Evolutionary conservation across 2,888 invertebrate genomes (phyloP), one percentile per base, ranked within the genome.

Genomic region (Erebia epiphron): DNA sequence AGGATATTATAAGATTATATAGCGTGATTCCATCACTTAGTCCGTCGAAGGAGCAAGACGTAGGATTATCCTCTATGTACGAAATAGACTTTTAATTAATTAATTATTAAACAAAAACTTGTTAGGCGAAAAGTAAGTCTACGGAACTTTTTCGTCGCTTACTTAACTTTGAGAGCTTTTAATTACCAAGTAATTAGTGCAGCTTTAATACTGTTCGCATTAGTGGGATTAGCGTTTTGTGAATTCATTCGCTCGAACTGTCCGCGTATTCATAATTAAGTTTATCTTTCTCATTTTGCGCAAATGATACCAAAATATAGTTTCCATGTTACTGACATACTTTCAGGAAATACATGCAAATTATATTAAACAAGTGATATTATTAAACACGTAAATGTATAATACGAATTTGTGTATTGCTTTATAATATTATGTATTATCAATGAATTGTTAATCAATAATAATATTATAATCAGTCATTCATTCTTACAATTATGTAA

Each of bases 111-210:
- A 70, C 52, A 18, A 52, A 68, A 69, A 68, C 65, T 61, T 69
- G 66, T 63, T 66, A 68, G 43, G 18, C 68, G 57, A 69, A 72
- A 73, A 73, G 60, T 66, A 63, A 71, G 64, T 74, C 70, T 66
- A 61, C 66, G 58, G 65, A 77, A 77, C 75, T 76, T 78, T 77
- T 78, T 76, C 75, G 76, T 75, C 75, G 73, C 74, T 77, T 77
- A 76, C 78, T 79, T 77, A 78, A 72, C 75, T 78, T 73, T 73
- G 75, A 79, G 75, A 76, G 78, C 72, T 76, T 78, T 79, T 76
- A 79, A 77, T 78, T 77, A 79, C 75, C 73, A 70, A 71, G 75
- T 76, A 78, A 78, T 78, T 78, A 77, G 76, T 76, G 73, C 67
- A 66, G 74, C 73, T 75, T 76, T 78, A 74, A 78, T 75, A 70